Evolutionary conservation across 2,113 vertebrate genomes (phyloP).

Genomic region (Gadus macrocephalus): DNA sequence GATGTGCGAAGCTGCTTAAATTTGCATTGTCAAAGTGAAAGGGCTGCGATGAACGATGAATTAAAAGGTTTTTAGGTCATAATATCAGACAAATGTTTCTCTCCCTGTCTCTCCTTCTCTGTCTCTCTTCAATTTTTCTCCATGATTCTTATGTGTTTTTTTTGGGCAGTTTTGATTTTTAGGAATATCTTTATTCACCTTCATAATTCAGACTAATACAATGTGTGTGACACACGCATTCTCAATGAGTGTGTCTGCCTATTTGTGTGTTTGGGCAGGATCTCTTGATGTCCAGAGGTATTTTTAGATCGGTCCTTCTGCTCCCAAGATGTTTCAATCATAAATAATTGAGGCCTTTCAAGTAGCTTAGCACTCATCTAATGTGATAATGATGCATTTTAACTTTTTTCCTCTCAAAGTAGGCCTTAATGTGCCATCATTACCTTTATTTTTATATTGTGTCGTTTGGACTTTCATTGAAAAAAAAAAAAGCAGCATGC

Average conservation of each 20-base stretch:
- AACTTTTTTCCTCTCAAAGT: not conserved
- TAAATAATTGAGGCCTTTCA: slow-evolving; percentile 10
- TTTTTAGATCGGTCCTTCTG: slow-evolving; percentile 3
- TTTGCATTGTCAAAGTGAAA: slow-evolving; percentile 50
- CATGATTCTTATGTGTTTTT: not conserved
- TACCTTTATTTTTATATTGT: no score
- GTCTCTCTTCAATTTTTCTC: slow-evolving; percentile 6
- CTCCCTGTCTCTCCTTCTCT: slow-evolving; percentile 22
- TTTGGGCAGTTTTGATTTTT: slow-evolving; percentile 25
- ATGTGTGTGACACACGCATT: no score
- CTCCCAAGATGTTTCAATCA: slow-evolving; percentile 11
- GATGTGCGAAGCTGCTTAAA: slow-evolving; percentile 47
- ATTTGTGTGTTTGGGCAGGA: not conserved
- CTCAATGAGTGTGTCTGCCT: no score
- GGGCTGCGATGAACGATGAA: slow-evolving; percentile 35
- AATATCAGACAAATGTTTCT: slow-evolving; percentile 47
- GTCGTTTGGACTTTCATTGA: no score
- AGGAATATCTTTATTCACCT: slow-evolving; percentile 14
- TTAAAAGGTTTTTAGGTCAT: slow-evolving; percentile 51
- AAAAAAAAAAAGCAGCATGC: no score
- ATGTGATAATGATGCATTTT: not conserved
- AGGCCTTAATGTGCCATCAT: not conserved
- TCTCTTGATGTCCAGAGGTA: slow-evolving; percentile 3
- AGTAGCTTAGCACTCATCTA: not conserved
- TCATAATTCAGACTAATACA: no score